Evolutionary conservation across 2,113 vertebrate genomes (phyloP), one percentile per base, ranked within the genome.

Genomic region (Tylochromis polylepis): DNA sequence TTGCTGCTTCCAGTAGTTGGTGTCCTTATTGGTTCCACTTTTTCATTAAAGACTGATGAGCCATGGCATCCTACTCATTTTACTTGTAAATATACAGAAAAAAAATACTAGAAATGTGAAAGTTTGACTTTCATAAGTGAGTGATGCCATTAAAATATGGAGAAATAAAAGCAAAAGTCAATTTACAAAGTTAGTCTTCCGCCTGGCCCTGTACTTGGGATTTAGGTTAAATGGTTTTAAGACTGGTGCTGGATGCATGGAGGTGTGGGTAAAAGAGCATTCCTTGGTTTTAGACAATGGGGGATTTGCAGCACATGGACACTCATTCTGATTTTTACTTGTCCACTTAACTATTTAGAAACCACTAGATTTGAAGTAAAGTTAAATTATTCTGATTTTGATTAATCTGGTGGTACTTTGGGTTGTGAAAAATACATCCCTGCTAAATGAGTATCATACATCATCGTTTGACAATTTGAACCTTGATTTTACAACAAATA

Each of bases 11-110:
- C 88, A 88, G 85, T 85, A 81, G 84, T 34, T 18, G 5, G 43
- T 31, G 34, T 72, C 16, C 36, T 22, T 34, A 20, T 41, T 79
- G 27, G n/a, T 82, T 89, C 78, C 10, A 81, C 29, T 79, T 38
- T 67, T 67, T 14, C 27, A 77, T 79, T 43, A 29, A 67, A 70
- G 67, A 62, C 82, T 14, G 72, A 87, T 75, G 90, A 92, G 88
- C 82, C 78, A 59, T 79, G 88, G 77, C 67, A 65, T 79, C 82
- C 82, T 89, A 90, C 90, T 82, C 81, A 65, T 92, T 92, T 93
- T 78, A 77, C 72, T 92, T 91, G 82, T 91, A 90, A 92, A 93
- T 94, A 89, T 92, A 94, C 90, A 93, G 84, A 24, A 85, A 91
- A 79, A 70, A 31, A 22, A 70, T 70, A 10, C 56, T 81, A 88